Percentiles rank a stretch among this genome's conserved stretches.
Evolutionary conservation across 2,888 invertebrate species (phyloP).

Genomic region (Exocentrus adspersus): DNA sequence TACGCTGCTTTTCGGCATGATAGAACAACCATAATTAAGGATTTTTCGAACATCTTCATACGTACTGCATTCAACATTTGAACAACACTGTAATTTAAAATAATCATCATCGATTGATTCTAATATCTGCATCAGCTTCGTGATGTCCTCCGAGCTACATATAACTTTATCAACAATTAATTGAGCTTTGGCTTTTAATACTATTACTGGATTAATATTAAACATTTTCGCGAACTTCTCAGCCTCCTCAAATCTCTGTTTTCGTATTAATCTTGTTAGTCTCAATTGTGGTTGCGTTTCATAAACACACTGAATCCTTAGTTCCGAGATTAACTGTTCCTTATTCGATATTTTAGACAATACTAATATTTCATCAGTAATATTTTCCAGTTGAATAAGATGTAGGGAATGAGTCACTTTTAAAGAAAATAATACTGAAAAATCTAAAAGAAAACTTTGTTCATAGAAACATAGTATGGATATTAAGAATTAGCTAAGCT

Average conservation of each 20-base stretch:
- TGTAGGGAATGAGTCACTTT: constrained; percentile 47
- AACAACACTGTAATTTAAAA: constrained; percentile 64
- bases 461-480: neutral
- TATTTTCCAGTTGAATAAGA: constrained; percentile 47
- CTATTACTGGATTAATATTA: constrained; percentile 57
- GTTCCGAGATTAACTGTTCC: constrained; percentile 43
- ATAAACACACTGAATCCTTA: constrained; percentile 54
- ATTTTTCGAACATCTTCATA: constrained; percentile 35
- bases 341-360: constrained; percentile 46
- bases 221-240: constrained; percentile 63
- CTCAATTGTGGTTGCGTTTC: constrained; percentile 65
- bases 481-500: neutral
- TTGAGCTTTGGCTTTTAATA: constrained; percentile 63
- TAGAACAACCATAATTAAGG: constrained; percentile 35
- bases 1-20: constrained; percentile 27
- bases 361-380: constrained; percentile 53
- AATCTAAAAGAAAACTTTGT: constrained; percentile 41
- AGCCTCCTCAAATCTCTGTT: constrained; percentile 65
- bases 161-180: constrained; percentile 53
- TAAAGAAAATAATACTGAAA: constrained; percentile 48
- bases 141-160: constrained; percentile 56
- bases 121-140: constrained; percentile 59
- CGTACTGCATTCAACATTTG: constrained; percentile 32
- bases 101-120: constrained; percentile 62
- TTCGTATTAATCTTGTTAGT: constrained; percentile 62